Percentiles rank a stretch among this genome's conserved stretches.
These are phyloP conservation scores for Misgurnus anguillicaudatus DNA, from an alignment of 2,113 vertebrate genomes.

Conservation along the genomic window DNA sequence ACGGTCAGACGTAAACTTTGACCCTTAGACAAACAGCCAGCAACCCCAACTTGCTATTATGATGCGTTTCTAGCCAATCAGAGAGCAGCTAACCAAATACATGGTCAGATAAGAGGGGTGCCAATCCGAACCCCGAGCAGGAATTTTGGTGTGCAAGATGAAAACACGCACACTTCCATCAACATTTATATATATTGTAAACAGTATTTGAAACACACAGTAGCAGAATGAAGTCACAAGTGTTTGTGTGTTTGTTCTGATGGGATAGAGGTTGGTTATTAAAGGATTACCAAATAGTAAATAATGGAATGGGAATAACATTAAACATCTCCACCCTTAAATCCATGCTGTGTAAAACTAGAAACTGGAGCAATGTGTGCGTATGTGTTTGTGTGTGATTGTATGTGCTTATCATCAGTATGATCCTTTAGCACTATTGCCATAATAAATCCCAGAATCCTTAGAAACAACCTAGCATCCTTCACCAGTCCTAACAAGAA, in stretches of 20 bases:
- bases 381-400: constrained; percentile 17
- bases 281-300: not conserved
- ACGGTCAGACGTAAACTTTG: constrained; percentile 49
- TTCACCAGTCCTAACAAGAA: not conserved
- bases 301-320: not conserved
- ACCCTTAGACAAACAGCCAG: constrained; percentile 56
- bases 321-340: not conserved
- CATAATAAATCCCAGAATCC: constrained; percentile 50
- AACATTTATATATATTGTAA: constrained; percentile 66
- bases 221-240: constrained; percentile 68
- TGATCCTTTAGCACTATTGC: constrained; percentile 15
- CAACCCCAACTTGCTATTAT: constrained; percentile 41
- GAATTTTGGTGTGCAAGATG: no score
- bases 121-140: not conserved
- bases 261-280: not conserved
- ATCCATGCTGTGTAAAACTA: constrained; percentile 16
- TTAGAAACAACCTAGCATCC: constrained; percentile 28
- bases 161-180: not conserved
- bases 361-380: not conserved
- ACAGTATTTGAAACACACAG: constrained; percentile 53
- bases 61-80: constrained; percentile 62
- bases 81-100: constrained; percentile 40
- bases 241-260: not conserved
- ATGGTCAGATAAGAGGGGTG: constrained; percentile 36
- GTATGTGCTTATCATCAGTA: constrained; percentile 23